These are phyloP conservation scores for Ophiothrix spiculata DNA, from an alignment of 35 echinoderm and acorn worm genomes.

Conservation along the genomic window DNA sequence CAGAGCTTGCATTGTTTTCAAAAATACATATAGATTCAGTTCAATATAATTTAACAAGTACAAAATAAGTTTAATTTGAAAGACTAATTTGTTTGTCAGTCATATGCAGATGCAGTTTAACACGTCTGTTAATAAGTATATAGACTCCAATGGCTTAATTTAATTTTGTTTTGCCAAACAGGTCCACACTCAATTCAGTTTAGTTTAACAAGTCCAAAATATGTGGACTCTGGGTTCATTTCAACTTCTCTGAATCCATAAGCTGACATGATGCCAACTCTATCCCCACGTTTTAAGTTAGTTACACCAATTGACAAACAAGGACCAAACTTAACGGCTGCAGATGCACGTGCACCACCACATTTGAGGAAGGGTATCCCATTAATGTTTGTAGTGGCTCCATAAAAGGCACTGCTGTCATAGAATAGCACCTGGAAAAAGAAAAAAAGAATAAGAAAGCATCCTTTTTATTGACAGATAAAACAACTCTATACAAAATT, in stretches of 20 bases:
- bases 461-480: neutral
- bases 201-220: conserved; percentile 95
- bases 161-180: too few relatives aligned
- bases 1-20: too few relatives aligned
- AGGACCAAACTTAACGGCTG: conserved; percentile 65
- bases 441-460: neutral
- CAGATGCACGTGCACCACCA: conserved; percentile 49
- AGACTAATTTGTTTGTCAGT: too few relatives aligned
- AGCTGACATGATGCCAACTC: conserved; percentile 64
- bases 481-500: neutral
- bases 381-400: conserved; percentile 79
- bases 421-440: conserved; percentile 74
- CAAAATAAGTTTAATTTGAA: too few relatives aligned
- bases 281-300: conserved; percentile 51
- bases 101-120: too few relatives aligned
- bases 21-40: too few relatives aligned
- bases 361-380: conserved; percentile 66
- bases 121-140: too few relatives aligned
- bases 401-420: conserved; percentile 73
- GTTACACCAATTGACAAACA: conserved; percentile 65
- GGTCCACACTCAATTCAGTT: conserved; percentile 19
- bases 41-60: too few relatives aligned
- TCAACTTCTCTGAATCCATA: conserved; percentile 65
- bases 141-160: too few relatives aligned
- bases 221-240: conserved; percentile 71